These are phyloP conservation scores for Caenorhabditis briggsae DNA, from an alignment of 1,140 invertebrate genomes.

Conservation along the genomic window DNA sequence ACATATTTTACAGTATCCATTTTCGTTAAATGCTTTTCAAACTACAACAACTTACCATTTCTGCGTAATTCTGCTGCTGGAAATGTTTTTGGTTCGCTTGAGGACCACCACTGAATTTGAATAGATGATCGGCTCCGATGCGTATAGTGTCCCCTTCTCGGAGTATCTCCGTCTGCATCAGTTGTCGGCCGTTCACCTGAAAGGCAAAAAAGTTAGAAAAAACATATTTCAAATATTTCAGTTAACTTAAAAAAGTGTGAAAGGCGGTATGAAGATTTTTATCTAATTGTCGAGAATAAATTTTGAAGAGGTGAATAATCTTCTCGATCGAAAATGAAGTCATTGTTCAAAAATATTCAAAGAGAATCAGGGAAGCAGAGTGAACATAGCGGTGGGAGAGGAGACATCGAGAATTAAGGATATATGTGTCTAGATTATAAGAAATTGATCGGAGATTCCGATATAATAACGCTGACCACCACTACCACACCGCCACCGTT, in stretches of 20 bases:
- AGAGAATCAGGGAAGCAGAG: not conserved
- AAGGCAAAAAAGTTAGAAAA: not conserved
- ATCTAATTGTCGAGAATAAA: not conserved
- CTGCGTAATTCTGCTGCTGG: not conserved
- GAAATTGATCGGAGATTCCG: constrained; percentile 51
- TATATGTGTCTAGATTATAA: too few species aligned
- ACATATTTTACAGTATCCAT: too few species aligned
- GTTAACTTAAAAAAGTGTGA: too few species aligned
- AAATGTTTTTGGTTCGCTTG: too few species aligned
- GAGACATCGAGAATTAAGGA: not conserved
- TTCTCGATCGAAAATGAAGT: constrained; percentile 23
- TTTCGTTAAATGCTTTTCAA: not conserved
- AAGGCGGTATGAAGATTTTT: too few species aligned
- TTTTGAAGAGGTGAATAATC: not conserved
- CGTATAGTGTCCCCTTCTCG: constrained; percentile 49
- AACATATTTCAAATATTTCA: not conserved
- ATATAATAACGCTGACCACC: constrained; percentile 42
- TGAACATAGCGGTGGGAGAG: too few species aligned
- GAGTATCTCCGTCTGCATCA: constrained; percentile 61
- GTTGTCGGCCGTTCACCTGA: constrained; percentile 56
- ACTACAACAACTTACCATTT: constrained; percentile 1
- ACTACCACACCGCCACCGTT: not conserved
- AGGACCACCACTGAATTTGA: constrained; percentile 9
- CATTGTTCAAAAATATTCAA: constrained; percentile 11
- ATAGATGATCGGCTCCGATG: constrained; percentile 53